phyloP scores from a whole-genome alignment of 2,888 invertebrate species.

The Ethmia dodecea region DNA sequence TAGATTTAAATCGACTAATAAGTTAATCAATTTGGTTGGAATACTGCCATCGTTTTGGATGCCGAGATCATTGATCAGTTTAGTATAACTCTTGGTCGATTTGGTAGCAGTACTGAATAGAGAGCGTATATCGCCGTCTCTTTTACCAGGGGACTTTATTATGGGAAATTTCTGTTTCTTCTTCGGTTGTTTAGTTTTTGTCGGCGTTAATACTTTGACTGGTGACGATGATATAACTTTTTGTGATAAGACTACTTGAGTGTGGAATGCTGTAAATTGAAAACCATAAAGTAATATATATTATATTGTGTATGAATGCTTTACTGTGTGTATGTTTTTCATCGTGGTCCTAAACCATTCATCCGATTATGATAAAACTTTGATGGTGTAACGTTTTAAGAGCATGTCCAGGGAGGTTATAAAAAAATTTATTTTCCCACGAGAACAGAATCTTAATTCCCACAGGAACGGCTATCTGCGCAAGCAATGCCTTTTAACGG shows the following conservation, averaged over 20 bases:
- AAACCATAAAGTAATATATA: too few species aligned
- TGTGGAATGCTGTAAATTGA: constrained; percentile 31
- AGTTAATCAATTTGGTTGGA: constrained; percentile 49
- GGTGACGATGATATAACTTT: constrained; percentile 23
- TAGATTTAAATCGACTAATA: constrained; percentile 65
- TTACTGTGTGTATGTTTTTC: too few species aligned
- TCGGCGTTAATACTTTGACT: constrained; percentile 17
- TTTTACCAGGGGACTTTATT: constrained; percentile 49
- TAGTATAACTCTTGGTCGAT: constrained; percentile 66
- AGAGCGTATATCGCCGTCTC: constrained; percentile 75
- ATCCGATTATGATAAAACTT: too few species aligned
- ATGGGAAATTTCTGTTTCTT: constrained; percentile 37
- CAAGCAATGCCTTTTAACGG: too few species aligned
- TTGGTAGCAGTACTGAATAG: constrained; percentile 69
- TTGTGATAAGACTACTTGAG: constrained; percentile 36
- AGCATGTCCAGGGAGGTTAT: too few species aligned
- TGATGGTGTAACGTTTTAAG: too few species aligned
- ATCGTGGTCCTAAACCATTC: too few species aligned
- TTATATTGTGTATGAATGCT: too few species aligned
- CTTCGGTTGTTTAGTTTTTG: constrained; percentile 37
- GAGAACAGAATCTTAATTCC: too few species aligned
- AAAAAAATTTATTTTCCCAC: too few species aligned
- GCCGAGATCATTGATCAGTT: constrained; percentile 55
- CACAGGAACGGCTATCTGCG: too few species aligned
- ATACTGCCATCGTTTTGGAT: constrained; percentile 50